A percentile compares a stretch with the other conserved stretches of the same genome.
Conservation (phyloP, 2,797 vertebrate species). For the Crenuchus spilurus region DNA sequence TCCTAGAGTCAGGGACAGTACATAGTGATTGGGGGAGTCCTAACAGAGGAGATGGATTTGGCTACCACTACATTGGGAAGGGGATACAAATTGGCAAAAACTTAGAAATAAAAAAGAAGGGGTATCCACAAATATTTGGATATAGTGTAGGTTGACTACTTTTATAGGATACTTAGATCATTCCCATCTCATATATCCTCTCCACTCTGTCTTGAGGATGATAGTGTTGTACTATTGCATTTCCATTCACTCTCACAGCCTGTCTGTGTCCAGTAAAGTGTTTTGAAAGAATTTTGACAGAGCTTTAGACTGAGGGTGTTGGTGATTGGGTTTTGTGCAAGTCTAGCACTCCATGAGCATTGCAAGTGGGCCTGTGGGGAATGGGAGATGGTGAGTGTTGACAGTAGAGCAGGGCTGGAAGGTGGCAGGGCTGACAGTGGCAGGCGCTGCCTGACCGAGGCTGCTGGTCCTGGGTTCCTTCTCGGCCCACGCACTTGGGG, state of each 20-base stretch:
- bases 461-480: constrained; percentile 65
- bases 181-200: not conserved
- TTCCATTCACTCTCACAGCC: not conserved
- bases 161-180: too few relatives aligned
- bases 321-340: constrained; percentile 44
- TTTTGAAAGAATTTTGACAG: constrained; percentile 45
- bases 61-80: too few relatives aligned
- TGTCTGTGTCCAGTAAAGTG: constrained; percentile 25
- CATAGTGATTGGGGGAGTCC: too few relatives aligned
- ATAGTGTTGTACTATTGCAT: too few relatives aligned
- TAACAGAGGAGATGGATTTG: too few relatives aligned
- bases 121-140: too few relatives aligned
- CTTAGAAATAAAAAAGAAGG: too few relatives aligned
- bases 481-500: constrained; percentile 59
- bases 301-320: constrained; percentile 37
- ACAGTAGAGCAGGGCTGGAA: constrained; percentile 58
- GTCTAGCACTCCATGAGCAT: constrained; percentile 14
- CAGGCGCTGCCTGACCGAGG: constrained; percentile 57
- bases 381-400: constrained; percentile 46
- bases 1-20: too few relatives aligned
- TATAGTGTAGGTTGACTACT: too few relatives aligned
- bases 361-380: constrained; percentile 42
- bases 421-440: constrained; percentile 61
- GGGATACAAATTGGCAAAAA: too few relatives aligned
- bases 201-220: too few relatives aligned